These are phyloP conservation scores for Loris lydekkerianus DNA, from an alignment of 2,797 vertebrate genomes.

Conservation along the genomic window DNA sequence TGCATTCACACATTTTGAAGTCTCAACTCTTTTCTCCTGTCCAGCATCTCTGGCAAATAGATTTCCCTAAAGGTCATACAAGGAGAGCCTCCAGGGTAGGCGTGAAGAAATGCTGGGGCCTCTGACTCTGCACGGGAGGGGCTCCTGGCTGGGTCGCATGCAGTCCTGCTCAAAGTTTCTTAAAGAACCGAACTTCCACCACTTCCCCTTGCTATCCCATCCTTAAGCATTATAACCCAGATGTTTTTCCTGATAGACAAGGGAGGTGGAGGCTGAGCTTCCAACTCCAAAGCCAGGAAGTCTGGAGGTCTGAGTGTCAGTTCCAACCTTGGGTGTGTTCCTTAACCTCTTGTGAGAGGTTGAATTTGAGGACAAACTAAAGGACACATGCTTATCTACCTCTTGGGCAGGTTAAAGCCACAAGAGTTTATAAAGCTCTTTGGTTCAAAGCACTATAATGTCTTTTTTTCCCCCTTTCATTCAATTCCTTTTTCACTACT, in stretches of 20 bases:
- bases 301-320: slow-evolving; percentile 84
- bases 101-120: slow-evolving; percentile 38
- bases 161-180: slow-evolving; percentile 68
- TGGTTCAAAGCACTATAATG: slow-evolving; percentile 76
- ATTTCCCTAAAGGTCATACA: slow-evolving; percentile 60
- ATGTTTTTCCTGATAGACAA: slow-evolving; percentile 86
- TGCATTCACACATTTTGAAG: slow-evolving; percentile 16
- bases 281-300: slow-evolving; percentile 84
- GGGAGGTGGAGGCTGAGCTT: slow-evolving; percentile 80
- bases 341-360: slow-evolving; percentile 84
- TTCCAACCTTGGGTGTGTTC: slow-evolving; percentile 86
- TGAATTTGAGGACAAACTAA: slow-evolving; percentile 82
- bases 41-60: slow-evolving; percentile 9
- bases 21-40: neutral
- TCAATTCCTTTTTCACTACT: slow-evolving; percentile 54
- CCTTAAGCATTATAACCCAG: slow-evolving; percentile 79
- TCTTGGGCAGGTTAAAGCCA: slow-evolving; percentile 80
- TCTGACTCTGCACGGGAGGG: slow-evolving; percentile 74
- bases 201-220: slow-evolving; percentile 83
- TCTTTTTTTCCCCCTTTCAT: slow-evolving; percentile 37
- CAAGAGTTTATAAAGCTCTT: slow-evolving; percentile 76
- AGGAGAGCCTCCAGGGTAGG: slow-evolving; percentile 57
- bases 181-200: slow-evolving; percentile 83
- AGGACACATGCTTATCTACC: slow-evolving; percentile 83
- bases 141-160: slow-evolving; percentile 64